Evolutionary conservation across 2,888 invertebrate species (phyloP).

Genomic region (Oithona nana): DNA sequence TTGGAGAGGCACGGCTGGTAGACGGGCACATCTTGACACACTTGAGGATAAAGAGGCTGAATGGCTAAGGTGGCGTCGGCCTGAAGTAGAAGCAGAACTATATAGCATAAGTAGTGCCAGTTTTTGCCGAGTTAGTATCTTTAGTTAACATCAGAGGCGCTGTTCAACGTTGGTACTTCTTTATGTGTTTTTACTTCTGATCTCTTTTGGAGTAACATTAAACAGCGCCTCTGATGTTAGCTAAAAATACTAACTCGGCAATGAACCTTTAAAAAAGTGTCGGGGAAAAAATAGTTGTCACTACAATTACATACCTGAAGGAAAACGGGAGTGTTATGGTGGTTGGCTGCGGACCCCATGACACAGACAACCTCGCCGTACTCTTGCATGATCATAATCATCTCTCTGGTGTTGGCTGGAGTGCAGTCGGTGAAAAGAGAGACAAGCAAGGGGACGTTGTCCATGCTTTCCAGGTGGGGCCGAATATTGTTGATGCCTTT

Average conservation of each 20-base stretch:
- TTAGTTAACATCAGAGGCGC: no score
- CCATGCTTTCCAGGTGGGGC: conserved; percentile 81
- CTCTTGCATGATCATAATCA: conserved; percentile 65
- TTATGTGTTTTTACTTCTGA: no score
- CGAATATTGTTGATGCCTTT: conserved; percentile 90
- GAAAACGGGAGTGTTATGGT: conserved; percentile 74
- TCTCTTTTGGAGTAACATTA: no score
- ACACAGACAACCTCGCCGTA: conserved; percentile 90
- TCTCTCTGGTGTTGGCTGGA: conserved; percentile 33
- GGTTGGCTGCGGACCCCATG: conserved; percentile 73
- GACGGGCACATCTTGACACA: conserved; percentile 30
- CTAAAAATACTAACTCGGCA: no score
- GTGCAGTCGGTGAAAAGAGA: conserved; percentile 95
- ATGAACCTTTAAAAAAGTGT: no score
- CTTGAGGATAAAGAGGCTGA: conserved; percentile 77
- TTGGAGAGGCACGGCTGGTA: conserved; percentile 24
- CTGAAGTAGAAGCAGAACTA: no score
- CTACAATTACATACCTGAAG: no score
- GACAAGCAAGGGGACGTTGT: conserved; percentile 90
- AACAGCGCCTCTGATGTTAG: no score
- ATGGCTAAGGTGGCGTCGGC: conserved; percentile 84
- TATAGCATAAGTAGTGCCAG: no score
- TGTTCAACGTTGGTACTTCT: no score
- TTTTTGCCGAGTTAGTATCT: no score
- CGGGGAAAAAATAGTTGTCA: no score